Percentiles rank a stretch among this genome's conserved stretches.
Evolutionary conservation across 2,888 invertebrate genomes (phyloP).

Genomic region (Xestia sexstrigata): DNA sequence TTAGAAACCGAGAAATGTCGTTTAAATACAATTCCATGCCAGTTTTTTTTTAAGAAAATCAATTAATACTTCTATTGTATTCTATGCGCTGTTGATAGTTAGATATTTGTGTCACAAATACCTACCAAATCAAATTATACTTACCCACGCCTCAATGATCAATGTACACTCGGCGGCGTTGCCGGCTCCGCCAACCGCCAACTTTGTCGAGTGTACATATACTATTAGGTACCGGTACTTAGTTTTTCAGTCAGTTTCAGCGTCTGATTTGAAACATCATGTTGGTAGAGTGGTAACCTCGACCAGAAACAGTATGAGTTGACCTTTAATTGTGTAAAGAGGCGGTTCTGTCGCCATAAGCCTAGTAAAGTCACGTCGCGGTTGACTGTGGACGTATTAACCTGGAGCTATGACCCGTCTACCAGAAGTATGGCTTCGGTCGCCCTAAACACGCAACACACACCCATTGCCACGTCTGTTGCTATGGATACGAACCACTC

Average conservation of each 20-base stretch:
- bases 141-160: background rate
- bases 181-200: background rate
- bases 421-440: conserved; percentile 82
- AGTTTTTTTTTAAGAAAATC: conserved; percentile 77
- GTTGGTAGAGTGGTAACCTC: conserved; percentile 29
- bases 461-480: conserved; percentile 69
- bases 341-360: conserved; percentile 74
- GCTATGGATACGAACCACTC: conserved; percentile 72
- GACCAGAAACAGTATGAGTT: conserved; percentile 63
- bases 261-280: background rate
- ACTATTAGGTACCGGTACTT: background rate
- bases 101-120: conserved; percentile 76
- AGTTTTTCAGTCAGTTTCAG: background rate
- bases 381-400: conserved; percentile 78
- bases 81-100: conserved; percentile 73
- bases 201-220: background rate
- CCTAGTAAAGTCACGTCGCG: conserved; percentile 78
- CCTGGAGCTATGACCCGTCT: conserved; percentile 80
- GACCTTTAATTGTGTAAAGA: conserved; percentile 78
- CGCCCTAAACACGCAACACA: conserved; percentile 73
- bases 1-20: conserved; percentile 87
- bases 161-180: background rate
- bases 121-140: conserved; percentile 10
- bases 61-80: conserved; percentile 80
- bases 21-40: conserved; percentile 78